A percentile compares a stretch with the other conserved stretches of the same genome.
Evolutionary conservation across 2,797 vertebrate genomes (phyloP).

Genomic region (Fundulus diaphanus): DNA sequence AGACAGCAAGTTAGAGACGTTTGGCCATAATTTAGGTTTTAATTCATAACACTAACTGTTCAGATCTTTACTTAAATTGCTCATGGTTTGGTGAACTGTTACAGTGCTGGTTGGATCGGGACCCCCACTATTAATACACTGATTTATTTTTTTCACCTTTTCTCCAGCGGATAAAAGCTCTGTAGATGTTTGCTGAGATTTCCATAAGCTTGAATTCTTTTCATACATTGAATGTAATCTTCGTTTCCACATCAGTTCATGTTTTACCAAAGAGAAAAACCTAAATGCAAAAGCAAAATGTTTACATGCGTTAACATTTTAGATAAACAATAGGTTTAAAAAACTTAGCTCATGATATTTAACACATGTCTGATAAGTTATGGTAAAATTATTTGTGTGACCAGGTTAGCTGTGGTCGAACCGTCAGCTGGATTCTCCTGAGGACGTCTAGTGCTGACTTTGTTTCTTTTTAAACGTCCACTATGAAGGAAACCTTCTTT

Average conservation of each 20-base stretch:
- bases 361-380: background rate
- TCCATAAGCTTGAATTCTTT: slow-evolving; percentile 1
- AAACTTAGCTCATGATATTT: too few relatives aligned
- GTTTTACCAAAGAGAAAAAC: background rate
- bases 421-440: background rate
- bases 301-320: too few relatives aligned
- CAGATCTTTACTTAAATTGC: background rate
- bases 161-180: background rate
- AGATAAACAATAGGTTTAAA: too few relatives aligned
- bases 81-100: background rate
- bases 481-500: background rate
- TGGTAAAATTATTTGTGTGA: background rate
- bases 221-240: background rate
- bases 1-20: background rate
- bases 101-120: background rate
- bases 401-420: background rate
- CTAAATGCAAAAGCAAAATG: too few relatives aligned
- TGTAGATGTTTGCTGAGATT: background rate
- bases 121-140: too few relatives aligned
- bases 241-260: background rate
- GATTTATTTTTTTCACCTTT: background rate
- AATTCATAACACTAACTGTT: slow-evolving; percentile 22
- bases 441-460: background rate
- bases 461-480: background rate
- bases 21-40: slow-evolving; percentile 7